These are phyloP conservation scores for Stictocephala bisonia DNA, from an alignment of 2,888 invertebrate species.

Conservation along the genomic window DNA sequence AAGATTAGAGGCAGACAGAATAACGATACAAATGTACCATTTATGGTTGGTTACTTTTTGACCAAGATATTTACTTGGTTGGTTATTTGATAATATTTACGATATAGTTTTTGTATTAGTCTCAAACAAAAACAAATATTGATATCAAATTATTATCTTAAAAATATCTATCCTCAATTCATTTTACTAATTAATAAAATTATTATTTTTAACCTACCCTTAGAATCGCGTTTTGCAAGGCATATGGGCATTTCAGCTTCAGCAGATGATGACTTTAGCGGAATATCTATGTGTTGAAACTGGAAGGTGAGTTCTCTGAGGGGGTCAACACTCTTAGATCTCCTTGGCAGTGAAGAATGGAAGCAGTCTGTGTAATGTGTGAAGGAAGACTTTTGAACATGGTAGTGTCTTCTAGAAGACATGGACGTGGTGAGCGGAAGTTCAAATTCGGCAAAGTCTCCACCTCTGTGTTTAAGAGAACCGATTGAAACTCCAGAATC, in stretches of 20 bases:
- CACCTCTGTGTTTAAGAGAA: slow-evolving; percentile 72
- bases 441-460: slow-evolving; percentile 76
- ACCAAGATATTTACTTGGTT: too few relatives aligned
- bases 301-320: slow-evolving; percentile 78
- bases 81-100: too few relatives aligned
- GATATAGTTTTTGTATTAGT: too few relatives aligned
- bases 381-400: slow-evolving; percentile 64
- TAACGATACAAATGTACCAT: too few relatives aligned
- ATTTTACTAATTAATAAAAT: too few relatives aligned
- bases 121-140: too few relatives aligned
- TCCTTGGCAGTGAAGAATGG: slow-evolving; percentile 76
- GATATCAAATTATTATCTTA: too few relatives aligned
- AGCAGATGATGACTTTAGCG: slow-evolving; percentile 78
- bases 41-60: too few relatives aligned
- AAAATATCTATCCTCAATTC: too few relatives aligned
- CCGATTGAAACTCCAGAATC: slow-evolving; percentile 84
- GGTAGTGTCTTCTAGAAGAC: slow-evolving; percentile 69
- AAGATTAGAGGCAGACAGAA: too few relatives aligned
- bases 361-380: slow-evolving; percentile 71
- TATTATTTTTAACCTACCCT: slow-evolving; percentile 53
- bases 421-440: slow-evolving; percentile 72
- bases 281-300: slow-evolving; percentile 69
- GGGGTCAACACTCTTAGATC: slow-evolving; percentile 82
- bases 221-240: slow-evolving; percentile 68
- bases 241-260: slow-evolving; percentile 82